Percentiles rank a stretch among this genome's conserved stretches.
Conservation (phyloP, 2,888 invertebrate species). For the Nasonovia ribisnigri region DNA sequence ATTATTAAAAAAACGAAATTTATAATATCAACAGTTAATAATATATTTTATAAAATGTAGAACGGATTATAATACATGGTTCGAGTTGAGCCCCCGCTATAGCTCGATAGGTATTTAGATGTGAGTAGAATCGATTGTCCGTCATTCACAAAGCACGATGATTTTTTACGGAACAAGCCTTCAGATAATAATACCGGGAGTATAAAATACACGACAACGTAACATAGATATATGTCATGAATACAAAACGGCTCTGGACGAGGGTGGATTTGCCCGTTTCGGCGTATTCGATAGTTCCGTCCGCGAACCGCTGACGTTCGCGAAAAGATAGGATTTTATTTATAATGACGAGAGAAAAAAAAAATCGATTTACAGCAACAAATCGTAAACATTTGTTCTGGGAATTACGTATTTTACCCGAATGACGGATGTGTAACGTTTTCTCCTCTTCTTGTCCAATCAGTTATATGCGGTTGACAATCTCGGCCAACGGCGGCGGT, state of each 20-base stretch:
- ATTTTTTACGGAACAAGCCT: neutral
- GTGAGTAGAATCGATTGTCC: neutral
- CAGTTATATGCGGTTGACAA: constrained; percentile 14
- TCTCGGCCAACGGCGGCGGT: neutral
- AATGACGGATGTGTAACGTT: neutral
- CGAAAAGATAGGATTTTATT: constrained; percentile 19
- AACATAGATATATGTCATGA: neutral
- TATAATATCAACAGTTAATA: too few species aligned
- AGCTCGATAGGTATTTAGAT: neutral
- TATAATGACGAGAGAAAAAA: constrained; percentile 30
- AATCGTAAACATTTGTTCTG: constrained; percentile 22
- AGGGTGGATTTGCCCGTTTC: neutral
- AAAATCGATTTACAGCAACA: constrained; percentile 4
- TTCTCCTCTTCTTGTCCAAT: constrained; percentile 7
- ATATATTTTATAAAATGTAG: too few species aligned
- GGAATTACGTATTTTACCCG: constrained; percentile 23
- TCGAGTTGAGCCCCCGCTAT: too few species aligned
- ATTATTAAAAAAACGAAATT: too few species aligned
- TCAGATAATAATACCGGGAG: neutral
- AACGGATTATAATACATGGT: too few species aligned
- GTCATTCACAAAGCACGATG: neutral
- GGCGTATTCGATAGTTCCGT: neutral
- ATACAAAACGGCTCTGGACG: neutral
- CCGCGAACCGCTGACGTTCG: neutral
- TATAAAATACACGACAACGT: neutral